Percentiles rank a stretch among this genome's conserved stretches.
Conservation (phyloP, 2,113 vertebrate genomes). For the Ictalurus punctatus region DNA sequence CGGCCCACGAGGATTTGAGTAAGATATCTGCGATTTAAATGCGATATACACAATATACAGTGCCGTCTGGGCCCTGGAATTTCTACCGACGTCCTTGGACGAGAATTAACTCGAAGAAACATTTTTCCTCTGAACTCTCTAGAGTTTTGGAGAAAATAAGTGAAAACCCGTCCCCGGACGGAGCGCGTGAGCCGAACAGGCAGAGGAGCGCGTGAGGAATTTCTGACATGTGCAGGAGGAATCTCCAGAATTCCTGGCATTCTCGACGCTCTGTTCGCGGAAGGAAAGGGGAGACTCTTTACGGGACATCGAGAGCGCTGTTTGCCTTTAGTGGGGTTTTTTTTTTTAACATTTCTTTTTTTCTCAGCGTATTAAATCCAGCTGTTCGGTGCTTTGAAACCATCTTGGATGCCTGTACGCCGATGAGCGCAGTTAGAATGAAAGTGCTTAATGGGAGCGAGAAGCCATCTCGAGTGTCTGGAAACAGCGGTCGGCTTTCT, state of each 20-base stretch:
- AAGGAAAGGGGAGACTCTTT: neutral
- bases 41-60: neutral
- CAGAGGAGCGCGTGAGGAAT: conserved; percentile 84
- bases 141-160: neutral
- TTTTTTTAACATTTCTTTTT: neutral
- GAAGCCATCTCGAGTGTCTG: neutral
- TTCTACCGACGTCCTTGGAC: neutral
- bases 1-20: neutral
- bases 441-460: neutral
- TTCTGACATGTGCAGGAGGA: conserved; percentile 88
- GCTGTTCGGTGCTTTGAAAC: neutral
- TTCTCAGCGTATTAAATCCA: neutral
- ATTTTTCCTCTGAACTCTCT: neutral
- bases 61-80: neutral
- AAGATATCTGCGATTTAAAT: neutral
- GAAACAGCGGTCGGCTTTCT: neutral
- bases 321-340: neutral
- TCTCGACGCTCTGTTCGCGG: conserved; percentile 56
- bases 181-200: conserved; percentile 73
- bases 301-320: neutral
- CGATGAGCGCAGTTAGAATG: neutral
- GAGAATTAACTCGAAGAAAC: neutral
- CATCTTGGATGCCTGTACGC: neutral
- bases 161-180: conserved; percentile 34
- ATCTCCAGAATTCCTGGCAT: conserved; percentile 88